These are phyloP conservation scores for Spodoptera frugiperda DNA, from an alignment of 1,140 invertebrate species.

Conservation along the genomic window DNA sequence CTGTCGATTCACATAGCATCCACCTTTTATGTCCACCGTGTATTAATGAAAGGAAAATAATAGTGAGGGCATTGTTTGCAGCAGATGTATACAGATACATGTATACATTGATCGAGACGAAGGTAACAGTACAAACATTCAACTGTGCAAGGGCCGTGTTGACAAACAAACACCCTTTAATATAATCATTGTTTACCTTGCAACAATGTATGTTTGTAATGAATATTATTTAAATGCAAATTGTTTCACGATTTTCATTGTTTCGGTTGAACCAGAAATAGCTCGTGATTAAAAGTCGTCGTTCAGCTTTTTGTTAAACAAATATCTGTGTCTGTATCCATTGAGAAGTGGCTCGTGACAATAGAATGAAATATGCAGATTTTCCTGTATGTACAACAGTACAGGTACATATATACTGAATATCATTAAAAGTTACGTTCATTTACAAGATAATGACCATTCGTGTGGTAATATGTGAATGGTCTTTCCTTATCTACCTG, in stretches of 20 bases:
- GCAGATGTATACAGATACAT: not conserved
- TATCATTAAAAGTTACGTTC: conserved; percentile 9
- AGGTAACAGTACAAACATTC: conserved; percentile 44
- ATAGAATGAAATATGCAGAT: conserved; percentile 29
- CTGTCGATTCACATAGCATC: not conserved
- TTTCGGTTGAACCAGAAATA: conserved; percentile 49
- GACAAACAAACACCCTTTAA: conserved; percentile 70
- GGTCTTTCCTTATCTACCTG: not conserved
- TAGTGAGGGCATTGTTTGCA: conserved; percentile 25
- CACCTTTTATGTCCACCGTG: conserved; percentile 7
- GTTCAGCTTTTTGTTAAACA: conserved; percentile 36
- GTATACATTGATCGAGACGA: conserved; percentile 16
- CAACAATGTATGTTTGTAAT: conserved; percentile 69
- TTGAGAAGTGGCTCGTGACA: conserved; percentile 31
- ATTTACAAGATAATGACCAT: conserved; percentile 10
- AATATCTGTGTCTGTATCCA: conserved; percentile 25
- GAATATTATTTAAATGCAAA: conserved; percentile 71
- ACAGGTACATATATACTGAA: not conserved
- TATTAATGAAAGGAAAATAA: conserved; percentile 21
- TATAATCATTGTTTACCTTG: conserved; percentile 73
- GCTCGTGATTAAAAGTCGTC: conserved; percentile 38
- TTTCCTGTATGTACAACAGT: conserved; percentile 1
- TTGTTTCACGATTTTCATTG: conserved; percentile 55
- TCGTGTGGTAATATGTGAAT: conserved; percentile 3
- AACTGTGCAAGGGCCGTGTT: conserved; percentile 72